These are phyloP conservation scores for Athalia rosae DNA, from an alignment of 2,888 invertebrate genomes.

Conservation along the genomic window DNA sequence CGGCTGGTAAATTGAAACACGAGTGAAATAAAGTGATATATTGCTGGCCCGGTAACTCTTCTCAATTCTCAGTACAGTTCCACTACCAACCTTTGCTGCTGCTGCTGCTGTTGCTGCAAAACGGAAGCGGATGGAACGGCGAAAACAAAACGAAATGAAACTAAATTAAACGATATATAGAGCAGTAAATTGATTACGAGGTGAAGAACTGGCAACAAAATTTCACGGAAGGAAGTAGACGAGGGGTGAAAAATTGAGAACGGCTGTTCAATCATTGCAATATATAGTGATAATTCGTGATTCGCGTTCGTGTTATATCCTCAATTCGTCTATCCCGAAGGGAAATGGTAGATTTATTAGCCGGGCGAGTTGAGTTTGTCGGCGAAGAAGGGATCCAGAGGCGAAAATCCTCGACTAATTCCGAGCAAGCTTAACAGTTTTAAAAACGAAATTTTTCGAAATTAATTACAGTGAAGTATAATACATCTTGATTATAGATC, in stretches of 20 bases:
- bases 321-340: not conserved
- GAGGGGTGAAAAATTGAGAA: no score
- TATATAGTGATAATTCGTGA: no score
- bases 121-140: no score
- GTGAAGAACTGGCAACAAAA: no score
- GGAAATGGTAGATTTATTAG: no score
- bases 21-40: slow-evolving; percentile 56
- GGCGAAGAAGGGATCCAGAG: slow-evolving; percentile 11
- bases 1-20: slow-evolving; percentile 61
- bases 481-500: not conserved
- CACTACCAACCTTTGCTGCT: not conserved
- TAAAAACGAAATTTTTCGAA: slow-evolving; percentile 42
- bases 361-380: not conserved
- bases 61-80: not conserved
- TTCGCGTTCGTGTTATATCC: no score
- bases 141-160: not conserved
- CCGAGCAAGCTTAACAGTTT: slow-evolving; percentile 35
- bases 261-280: no score
- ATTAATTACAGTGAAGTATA: slow-evolving; percentile 27
- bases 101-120: no score
- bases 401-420: slow-evolving; percentile 32
- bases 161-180: no score
- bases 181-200: no score
- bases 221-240: no score
- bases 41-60: slow-evolving; percentile 16